These are phyloP conservation scores for Kradibia gibbosae DNA, from an alignment of 1,140 invertebrate species.

Conservation along the genomic window DNA sequence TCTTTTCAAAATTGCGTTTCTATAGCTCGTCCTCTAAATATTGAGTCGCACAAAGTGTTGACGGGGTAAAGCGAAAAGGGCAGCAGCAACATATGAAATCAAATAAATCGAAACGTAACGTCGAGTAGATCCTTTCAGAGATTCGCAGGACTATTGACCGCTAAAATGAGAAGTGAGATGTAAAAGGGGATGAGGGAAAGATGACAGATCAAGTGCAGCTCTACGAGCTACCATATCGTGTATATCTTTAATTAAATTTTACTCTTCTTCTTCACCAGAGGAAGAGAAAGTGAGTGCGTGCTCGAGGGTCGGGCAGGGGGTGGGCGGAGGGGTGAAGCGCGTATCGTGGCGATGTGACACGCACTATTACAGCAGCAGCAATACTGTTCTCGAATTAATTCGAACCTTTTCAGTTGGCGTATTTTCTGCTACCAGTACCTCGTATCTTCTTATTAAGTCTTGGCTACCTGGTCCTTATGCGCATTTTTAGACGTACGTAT, in stretches of 20 bases:
- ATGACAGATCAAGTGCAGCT: background rate
- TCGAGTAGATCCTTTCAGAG: background rate
- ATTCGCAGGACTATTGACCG: slow-evolving; percentile 19
- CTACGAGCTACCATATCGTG: slow-evolving; percentile 52
- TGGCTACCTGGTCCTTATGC: background rate
- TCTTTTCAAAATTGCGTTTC: slow-evolving; percentile 33
- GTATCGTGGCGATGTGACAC: background rate
- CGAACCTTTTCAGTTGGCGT: slow-evolving; percentile 49
- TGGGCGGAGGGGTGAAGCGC: background rate
- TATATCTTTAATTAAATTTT: slow-evolving; percentile 63
- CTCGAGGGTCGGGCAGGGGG: background rate
- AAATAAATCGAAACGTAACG: slow-evolving; percentile 42
- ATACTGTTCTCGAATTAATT: slow-evolving; percentile 2
- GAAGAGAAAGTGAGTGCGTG: no score
- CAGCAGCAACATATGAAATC: slow-evolving; percentile 44
- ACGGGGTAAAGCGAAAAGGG: no score
- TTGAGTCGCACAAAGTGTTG: no score
- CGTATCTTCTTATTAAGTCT: slow-evolving; percentile 57
- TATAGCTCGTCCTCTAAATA: background rate
- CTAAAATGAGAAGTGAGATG: background rate
- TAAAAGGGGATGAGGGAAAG: background rate
- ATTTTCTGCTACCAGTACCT: background rate
- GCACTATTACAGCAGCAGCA: background rate
- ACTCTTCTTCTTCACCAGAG: slow-evolving; percentile 53
- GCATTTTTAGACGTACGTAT: background rate